Conservation (phyloP, 2,113 vertebrate genomes). For the Geococcyx californianus region DNA sequence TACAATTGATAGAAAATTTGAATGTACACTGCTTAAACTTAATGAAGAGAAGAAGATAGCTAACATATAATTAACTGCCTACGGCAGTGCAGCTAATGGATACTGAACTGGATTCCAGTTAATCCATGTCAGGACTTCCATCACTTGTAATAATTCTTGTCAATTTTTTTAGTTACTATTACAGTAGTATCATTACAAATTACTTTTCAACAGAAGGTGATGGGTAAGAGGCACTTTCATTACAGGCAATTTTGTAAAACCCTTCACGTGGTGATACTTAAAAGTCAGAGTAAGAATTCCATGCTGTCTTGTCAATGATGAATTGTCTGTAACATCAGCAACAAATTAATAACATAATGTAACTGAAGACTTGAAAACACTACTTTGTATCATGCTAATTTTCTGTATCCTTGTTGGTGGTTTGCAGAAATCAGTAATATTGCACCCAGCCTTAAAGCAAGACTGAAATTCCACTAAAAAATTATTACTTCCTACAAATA, state of each 20-base stretch:
- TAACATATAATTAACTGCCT: constrained; percentile 37
- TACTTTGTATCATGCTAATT: background rate
- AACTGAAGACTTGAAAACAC: background rate
- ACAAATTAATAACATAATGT: background rate
- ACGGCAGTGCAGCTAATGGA: constrained; percentile 27
- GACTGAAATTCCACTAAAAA: constrained; percentile 40
- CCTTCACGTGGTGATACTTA: too few relatives aligned
- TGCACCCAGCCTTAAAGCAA: constrained; percentile 22
- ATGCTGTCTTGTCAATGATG: background rate
- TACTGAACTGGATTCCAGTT: constrained; percentile 56
- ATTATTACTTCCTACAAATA: background rate
- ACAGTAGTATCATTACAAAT: background rate
- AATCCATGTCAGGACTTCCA: constrained; percentile 44
- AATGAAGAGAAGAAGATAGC: constrained; percentile 15
- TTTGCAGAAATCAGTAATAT: background rate
- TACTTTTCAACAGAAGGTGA: background rate
- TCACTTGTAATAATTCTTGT: constrained; percentile 30
- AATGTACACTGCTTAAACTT: constrained; percentile 3
- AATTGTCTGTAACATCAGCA: background rate
- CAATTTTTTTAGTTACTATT: background rate
- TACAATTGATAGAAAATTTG: background rate
- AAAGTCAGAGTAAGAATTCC: background rate
- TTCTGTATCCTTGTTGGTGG: background rate
- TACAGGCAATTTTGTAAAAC: constrained; percentile 1
- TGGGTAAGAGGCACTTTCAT: constrained; percentile 49